phyloP scores from a whole-genome alignment of 2,888 invertebrate species.

The Troides oblongomaculatus region DNA sequence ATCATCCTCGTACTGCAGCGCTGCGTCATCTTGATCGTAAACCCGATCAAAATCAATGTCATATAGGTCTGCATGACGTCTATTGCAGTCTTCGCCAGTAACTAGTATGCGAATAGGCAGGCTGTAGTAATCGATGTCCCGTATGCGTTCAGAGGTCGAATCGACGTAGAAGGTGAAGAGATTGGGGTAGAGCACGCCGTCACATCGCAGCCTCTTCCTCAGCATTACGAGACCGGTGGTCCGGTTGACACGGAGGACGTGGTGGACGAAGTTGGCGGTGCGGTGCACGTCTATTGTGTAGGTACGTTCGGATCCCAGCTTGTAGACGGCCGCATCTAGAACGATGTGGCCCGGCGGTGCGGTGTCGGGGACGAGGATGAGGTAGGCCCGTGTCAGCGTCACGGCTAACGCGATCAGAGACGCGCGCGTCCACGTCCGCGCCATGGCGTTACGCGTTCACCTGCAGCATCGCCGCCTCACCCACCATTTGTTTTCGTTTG shows the following conservation, averaged over 20 bases:
- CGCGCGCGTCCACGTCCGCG: constrained; percentile 53
- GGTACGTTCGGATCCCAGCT: constrained; percentile 87
- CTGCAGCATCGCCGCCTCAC: constrained; percentile 68
- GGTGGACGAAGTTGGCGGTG: constrained; percentile 90
- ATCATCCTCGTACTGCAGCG: constrained; percentile 69
- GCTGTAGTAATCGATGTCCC: constrained; percentile 91
- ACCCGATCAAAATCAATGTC: constrained; percentile 81
- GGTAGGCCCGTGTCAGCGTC: constrained; percentile 68
- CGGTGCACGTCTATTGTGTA: constrained; percentile 90
- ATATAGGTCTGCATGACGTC: constrained; percentile 81
- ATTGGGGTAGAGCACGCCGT: constrained; percentile 90
- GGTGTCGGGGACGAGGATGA: constrained; percentile 81
- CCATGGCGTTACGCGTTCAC: constrained; percentile 57
- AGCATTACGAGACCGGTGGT: constrained; percentile 88
- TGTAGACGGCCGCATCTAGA: constrained; percentile 89
- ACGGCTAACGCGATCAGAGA: constrained; percentile 53
- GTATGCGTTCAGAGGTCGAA: constrained; percentile 88
- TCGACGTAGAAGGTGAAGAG: constrained; percentile 93
- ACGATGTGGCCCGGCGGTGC: constrained; percentile 83
- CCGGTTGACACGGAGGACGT: constrained; percentile 86
- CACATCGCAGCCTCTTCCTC: constrained; percentile 86
- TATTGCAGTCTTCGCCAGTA: constrained; percentile 84
- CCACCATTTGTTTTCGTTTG: constrained; percentile 49
- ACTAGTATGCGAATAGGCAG: constrained; percentile 88
- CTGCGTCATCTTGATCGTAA: constrained; percentile 75